A percentile compares a stretch with the other conserved stretches of the same genome.
Evolutionary conservation across 1,140 invertebrate genomes (phyloP).

Genomic region (Zaprionus ghesquierei): DNA sequence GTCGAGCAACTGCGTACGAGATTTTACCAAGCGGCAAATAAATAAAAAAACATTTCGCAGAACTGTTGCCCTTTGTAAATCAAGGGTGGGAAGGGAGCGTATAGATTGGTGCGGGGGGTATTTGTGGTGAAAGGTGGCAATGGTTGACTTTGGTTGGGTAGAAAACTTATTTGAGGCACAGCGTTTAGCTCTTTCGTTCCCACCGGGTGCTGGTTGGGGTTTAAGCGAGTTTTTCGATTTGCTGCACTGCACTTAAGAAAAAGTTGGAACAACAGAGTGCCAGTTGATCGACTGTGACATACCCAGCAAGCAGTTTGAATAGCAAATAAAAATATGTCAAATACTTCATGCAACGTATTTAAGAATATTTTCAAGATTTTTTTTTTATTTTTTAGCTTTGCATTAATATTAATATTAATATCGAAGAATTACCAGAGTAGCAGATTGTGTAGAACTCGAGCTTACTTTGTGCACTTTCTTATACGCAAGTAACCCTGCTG

Average conservation of each 20-base stretch:
- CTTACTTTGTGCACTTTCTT: no score
- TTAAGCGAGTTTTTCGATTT: conserved; percentile 32
- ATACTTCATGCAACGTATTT: not conserved
- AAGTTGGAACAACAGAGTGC: conserved; percentile 5
- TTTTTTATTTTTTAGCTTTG: no score
- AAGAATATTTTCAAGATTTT: not conserved
- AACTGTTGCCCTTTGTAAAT: conserved; percentile 53
- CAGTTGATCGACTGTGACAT: conserved; percentile 14
- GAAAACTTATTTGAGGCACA: conserved; percentile 6
- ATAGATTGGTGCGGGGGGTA: not conserved
- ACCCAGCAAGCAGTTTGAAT: not conserved
- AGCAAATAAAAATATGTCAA: no score
- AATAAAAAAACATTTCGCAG: conserved; percentile 61
- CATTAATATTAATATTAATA: no score
- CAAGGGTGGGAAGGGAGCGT: conserved; percentile 10
- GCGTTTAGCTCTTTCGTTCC: not conserved
- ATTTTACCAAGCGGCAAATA: conserved; percentile 72
- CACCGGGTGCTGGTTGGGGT: not conserved
- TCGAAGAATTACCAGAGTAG: no score
- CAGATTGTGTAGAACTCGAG: no score
- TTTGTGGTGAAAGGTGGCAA: not conserved
- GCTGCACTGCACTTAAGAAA: conserved; percentile 24
- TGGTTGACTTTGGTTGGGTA: not conserved
- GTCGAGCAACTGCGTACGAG: conserved; percentile 42
- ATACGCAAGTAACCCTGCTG: no score